Evolutionary conservation across 2,888 invertebrate species (phyloP).

Genomic region (Ischnus inquisitorius): DNA sequence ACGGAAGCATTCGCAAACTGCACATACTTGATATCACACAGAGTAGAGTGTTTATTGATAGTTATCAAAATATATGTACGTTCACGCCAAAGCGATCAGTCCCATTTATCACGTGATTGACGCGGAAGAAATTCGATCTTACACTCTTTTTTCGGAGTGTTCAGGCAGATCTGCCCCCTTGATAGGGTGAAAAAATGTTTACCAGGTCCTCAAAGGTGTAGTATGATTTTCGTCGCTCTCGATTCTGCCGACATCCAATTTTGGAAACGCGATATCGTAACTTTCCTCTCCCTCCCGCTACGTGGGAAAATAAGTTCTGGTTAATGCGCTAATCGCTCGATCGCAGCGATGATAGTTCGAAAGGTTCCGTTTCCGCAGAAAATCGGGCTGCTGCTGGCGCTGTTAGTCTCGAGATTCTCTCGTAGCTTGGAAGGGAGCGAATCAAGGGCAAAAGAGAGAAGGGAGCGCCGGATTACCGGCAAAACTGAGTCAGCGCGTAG

Average conservation of each 20-base stretch:
- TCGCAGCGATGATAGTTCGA: slow-evolving; percentile 71
- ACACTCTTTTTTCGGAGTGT: neutral
- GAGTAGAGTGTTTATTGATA: too few species aligned
- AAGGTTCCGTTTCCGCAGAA: slow-evolving; percentile 65
- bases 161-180: neutral
- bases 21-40: too few species aligned
- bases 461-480: slow-evolving; percentile 72
- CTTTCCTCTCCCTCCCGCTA: neutral
- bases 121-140: too few species aligned
- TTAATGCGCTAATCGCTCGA: slow-evolving; percentile 74
- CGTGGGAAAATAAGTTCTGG: slow-evolving; percentile 30
- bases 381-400: slow-evolving; percentile 15
- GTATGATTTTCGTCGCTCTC: neutral
- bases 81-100: too few species aligned
- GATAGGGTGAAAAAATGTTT: too few species aligned
- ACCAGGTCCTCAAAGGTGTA: slow-evolving; percentile 1
- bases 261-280: slow-evolving; percentile 36
- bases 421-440: slow-evolving; percentile 31
- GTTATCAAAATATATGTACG: too few species aligned
- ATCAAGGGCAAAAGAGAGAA: slow-evolving; percentile 44
- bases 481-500: slow-evolving; percentile 78
- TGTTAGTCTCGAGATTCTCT: slow-evolving; percentile 23
- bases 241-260: neutral
- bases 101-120: too few species aligned
- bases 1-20: too few species aligned